phyloP scores from a whole-genome alignment of 2,113 vertebrate species.

The Nothobranchius furzeri region DNA sequence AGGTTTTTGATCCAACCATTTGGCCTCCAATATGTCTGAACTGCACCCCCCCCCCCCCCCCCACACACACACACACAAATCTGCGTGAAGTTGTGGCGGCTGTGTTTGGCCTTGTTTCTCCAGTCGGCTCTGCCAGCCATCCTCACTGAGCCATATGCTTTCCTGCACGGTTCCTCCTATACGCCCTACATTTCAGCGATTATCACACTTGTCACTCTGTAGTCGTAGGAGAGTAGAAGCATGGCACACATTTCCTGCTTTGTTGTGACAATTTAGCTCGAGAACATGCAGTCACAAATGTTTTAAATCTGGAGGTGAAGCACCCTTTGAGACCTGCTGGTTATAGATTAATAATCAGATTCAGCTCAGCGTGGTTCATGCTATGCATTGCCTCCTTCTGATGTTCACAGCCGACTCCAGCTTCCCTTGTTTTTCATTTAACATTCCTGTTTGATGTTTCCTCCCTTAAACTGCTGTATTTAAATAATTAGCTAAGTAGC shows the following conservation, averaged over 20 bases:
- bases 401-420: conserved; percentile 8
- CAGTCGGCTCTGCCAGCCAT: conserved; percentile 13
- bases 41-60: too few relatives aligned
- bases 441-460: conserved; percentile 7
- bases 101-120: conserved; percentile 20
- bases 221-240: not conserved
- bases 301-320: not conserved
- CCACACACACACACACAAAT: not conserved
- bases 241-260: not conserved
- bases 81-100: not conserved
- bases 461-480: too few relatives aligned
- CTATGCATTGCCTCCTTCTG: not conserved
- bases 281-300: too few relatives aligned
- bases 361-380: conserved; percentile 22
- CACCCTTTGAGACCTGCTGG: conserved; percentile 9
- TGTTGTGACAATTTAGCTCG: too few relatives aligned
- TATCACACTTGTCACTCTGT: conserved; percentile 20
- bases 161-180: conserved; percentile 21
- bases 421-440: conserved; percentile 4
- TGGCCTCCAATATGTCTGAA: too few relatives aligned
- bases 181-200: conserved; percentile 15
- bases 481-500: not conserved
- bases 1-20: too few relatives aligned
- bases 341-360: conserved; percentile 28
- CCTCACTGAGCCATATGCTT: conserved; percentile 28